A percentile compares a stretch with the other conserved stretches of the same genome.
Evolutionary conservation across 2,113 vertebrate genomes (phyloP).

Genomic region (Falcunculus frontatus): DNA sequence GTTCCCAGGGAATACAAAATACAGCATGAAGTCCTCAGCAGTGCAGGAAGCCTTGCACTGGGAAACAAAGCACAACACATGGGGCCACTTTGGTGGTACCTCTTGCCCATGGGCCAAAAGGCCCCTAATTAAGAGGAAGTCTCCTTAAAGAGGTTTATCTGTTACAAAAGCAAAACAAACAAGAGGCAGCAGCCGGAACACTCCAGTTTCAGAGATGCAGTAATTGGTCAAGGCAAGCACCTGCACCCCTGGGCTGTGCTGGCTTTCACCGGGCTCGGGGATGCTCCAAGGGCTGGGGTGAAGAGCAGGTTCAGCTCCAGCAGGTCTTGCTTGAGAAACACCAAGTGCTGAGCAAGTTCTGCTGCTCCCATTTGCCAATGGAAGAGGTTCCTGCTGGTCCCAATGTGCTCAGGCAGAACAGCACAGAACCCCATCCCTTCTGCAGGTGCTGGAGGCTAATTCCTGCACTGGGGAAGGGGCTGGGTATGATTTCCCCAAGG

Average conservation of each 20-base stretch:
- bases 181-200: neutral
- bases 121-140: neutral
- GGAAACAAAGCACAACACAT: neutral
- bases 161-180: neutral
- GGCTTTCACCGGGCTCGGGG: neutral
- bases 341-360: neutral
- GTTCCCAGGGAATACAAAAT: neutral
- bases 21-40: neutral
- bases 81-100: neutral
- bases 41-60: neutral
- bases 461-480: neutral
- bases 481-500: neutral
- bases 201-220: neutral
- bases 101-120: neutral
- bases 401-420: accelerated
- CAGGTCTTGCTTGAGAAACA: neutral
- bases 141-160: neutral
- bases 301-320: neutral
- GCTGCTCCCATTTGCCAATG: neutral
- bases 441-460: neutral
- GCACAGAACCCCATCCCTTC: neutral
- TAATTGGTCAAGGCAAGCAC: neutral
- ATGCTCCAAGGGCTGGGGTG: neutral
- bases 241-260: neutral
- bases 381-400: neutral